These are phyloP conservation scores for Myrmecobius fasciatus DNA, from an alignment of 2,113 vertebrate species.

Conservation along the genomic window DNA sequence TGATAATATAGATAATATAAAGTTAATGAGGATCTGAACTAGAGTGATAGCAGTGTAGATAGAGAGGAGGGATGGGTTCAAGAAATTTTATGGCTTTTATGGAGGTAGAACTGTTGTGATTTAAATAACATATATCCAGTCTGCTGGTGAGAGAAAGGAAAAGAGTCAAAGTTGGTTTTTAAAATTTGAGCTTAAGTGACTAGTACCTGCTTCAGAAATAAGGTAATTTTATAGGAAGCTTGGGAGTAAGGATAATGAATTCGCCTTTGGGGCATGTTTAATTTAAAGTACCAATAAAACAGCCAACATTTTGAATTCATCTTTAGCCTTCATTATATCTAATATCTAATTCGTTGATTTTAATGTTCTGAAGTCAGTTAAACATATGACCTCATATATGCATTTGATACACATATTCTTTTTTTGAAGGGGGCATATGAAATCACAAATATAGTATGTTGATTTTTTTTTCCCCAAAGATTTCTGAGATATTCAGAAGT, in stretches of 20 bases:
- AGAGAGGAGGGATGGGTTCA: neutral
- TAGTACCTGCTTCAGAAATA: neutral
- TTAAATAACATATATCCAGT: neutral
- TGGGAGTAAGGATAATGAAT: too few relatives aligned
- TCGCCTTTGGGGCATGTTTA: too few relatives aligned
- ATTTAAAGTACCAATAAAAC: too few relatives aligned
- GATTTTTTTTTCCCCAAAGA: neutral
- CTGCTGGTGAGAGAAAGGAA: neutral
- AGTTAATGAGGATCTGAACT: too few relatives aligned
- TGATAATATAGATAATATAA: neutral
- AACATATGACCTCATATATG: conserved; percentile 16
- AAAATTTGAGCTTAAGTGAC: neutral
- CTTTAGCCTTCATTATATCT: neutral
- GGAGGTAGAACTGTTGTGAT: neutral
- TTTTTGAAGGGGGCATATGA: conserved; percentile 16
- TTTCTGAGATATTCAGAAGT: conserved; percentile 28
- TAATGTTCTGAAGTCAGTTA: neutral
- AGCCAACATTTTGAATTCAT: conserved; percentile 5
- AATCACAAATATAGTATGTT: neutral
- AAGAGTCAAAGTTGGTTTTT: neutral
- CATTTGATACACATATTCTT: neutral
- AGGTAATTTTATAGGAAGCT: neutral
- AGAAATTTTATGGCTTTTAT: neutral
- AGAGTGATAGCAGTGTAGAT: neutral
- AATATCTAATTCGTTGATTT: neutral